Evolutionary conservation across 2,797 vertebrate species (phyloP), one percentile per base, ranked within the genome.

Genomic region (Rhinophrynus dorsalis): DNA sequence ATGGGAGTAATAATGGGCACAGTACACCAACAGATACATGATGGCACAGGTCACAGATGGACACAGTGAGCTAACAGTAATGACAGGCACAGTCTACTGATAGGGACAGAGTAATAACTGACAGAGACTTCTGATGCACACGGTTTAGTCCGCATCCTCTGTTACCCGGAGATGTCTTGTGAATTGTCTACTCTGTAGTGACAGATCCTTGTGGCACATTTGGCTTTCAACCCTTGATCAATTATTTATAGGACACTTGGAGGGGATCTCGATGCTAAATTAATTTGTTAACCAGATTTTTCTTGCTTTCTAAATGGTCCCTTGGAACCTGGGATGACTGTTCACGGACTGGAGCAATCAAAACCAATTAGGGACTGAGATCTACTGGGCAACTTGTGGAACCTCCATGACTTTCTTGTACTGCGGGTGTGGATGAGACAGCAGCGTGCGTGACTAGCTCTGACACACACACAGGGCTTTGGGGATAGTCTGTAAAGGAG

Each of bases 261-360:
- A 84, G 67, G 66, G 61, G 83, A 83, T 84, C 83, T 80, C 83
- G 68, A 86, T 86, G 82, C 87, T 91, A 92, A 94, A 94, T 94
- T 94, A 93, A 96, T 96, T 94, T 94, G 95, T 94, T 93, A 88
- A 87, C 90, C 91, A 89, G 91, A 90, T 92, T 91, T n/a, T 80
- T 83, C 82, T 78, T 77, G 86, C 80, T 86, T 80, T 82, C 88
- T 93, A 92, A 95, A 91, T 85, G 91, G 88, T 92, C 89, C 90
- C 92, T 84, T 86, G 92, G 92, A 95, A 92, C 84, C 89, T 86
- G 73, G 82, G 83, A 89, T 95, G 93, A 95, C 95, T 94, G 92
- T 81, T 94, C 90, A 94, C 90, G 86, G 93, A 90, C 89, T 87
- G 88, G 86, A 80, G 77, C 89, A 90, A 92, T 93, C 92, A 92